Base-by-base conservation (phyloP, 2,113 vertebrate species). In the Phyllostomus hastatus region DNA sequence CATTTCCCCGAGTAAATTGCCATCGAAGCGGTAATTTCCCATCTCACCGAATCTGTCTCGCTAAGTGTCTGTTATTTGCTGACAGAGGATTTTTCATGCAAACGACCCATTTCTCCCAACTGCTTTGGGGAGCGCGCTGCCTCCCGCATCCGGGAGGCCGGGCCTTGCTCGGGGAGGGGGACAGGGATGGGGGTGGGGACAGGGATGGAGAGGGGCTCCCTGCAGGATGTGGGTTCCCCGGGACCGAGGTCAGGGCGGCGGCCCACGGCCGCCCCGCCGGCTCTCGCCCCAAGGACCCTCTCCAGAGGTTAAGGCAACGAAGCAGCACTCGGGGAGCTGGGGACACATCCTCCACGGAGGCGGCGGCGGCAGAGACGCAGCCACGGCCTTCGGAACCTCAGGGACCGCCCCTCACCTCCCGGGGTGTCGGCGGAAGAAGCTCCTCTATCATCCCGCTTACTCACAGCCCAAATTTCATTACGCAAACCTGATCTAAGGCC, bases 381-480 rank as follows among this genome's bases (percentile, higher is more conserved):
- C 64, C 64, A 1, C 64, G 11, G 61, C 61, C 61, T 26, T 26
- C 2, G 61, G 2, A 64, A 31, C 28, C 5, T 24, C 10, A n/a
- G 64, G 64, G 31, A n/a, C 64, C 15, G 64, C 0, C 1, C 88
- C 66, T 72, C 90, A 50, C 83, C 57, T 73, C 90, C 87, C 38
- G 46, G 6, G 54, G 88, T 94, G 38, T 11, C 31, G 61, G 3
- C 1, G 52, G 54, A 64, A 92, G 72, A 93, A 64, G 41, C 88
- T 69, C 81, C 3, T 97, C 91, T 28, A n/a, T 97, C 94, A 96
- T 94, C 66, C 72, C 82, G 91, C 93, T 72, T 69, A 10, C 84
- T 57, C 67, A 91, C 52, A 54, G 79, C 86, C 72, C 69, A 96
- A 96, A 97, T 97, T 80, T 91, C 98, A 97, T 98, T 96, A 97